Conservation (phyloP, 2,888 invertebrate species). For the Pseudococcus longispinus region DNA sequence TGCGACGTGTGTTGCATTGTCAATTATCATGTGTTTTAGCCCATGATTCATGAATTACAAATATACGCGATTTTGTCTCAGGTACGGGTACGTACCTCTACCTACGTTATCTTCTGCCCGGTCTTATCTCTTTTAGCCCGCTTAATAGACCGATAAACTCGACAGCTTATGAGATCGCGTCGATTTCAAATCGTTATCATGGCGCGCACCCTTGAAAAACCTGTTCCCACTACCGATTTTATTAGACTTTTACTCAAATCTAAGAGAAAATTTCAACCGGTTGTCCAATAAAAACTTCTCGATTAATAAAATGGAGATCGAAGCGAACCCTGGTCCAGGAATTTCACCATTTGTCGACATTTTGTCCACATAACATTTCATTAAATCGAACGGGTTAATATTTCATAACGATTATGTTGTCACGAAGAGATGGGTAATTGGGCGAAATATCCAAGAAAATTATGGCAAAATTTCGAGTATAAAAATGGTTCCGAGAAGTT, state of each 20-base stretch:
- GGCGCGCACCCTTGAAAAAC: conserved; percentile 4
- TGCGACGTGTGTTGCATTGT: conserved; percentile 17
- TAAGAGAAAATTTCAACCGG: conserved; percentile 7
- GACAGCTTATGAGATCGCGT: background rate
- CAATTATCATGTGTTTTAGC: conserved; percentile 6
- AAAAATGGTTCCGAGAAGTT: background rate
- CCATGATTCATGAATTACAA: background rate
- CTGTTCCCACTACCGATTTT: background rate
- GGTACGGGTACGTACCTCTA: background rate
- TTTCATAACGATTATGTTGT: background rate
- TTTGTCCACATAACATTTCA: background rate
- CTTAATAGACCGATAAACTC: background rate
- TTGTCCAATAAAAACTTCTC: conserved; percentile 9
- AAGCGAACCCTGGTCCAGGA: background rate
- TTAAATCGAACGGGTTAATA: background rate
- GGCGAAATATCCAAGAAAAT: background rate
- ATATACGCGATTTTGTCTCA: background rate
- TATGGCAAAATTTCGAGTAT: background rate
- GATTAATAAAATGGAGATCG: background rate
- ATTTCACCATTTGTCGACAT: background rate
- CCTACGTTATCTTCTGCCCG: background rate
- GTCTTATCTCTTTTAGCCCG: background rate
- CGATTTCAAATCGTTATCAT: background rate
- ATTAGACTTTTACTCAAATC: background rate
- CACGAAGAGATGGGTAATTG: background rate